phyloP scores from a whole-genome alignment of 2,113 vertebrate species.

The Muscicapa adusta region DNA sequence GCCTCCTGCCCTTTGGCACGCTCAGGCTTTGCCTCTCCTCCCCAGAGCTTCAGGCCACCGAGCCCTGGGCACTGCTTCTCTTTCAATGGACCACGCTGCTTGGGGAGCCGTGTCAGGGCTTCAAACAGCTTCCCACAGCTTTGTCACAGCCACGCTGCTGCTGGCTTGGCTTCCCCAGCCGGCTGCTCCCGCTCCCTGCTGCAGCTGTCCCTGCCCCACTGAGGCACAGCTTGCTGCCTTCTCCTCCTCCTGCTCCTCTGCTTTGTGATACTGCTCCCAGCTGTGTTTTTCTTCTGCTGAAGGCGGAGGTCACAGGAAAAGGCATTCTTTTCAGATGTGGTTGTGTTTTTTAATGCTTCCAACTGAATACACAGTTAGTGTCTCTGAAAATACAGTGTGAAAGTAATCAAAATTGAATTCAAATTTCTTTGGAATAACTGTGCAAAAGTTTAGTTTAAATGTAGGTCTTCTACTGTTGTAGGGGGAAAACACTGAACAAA shows the following conservation, averaged over 20 bases:
- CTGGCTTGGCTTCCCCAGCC: slow-evolving; percentile 30
- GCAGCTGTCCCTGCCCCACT: slow-evolving; percentile 39
- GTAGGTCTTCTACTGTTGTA: not conserved
- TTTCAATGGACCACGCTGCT: not conserved
- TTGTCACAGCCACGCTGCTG: not conserved
- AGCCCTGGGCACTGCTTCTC: not conserved
- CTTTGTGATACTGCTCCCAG: slow-evolving; percentile 57
- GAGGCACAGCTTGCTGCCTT: slow-evolving; percentile 51
- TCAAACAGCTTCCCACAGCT: slow-evolving; percentile 46
- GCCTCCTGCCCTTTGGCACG: not conserved
- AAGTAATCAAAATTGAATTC: not conserved
- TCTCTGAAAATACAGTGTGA: not conserved
- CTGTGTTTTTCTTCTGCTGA: slow-evolving; percentile 59
- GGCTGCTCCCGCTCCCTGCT: slow-evolving; percentile 19
- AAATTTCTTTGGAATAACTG: not conserved
- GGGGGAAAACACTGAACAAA: not conserved
- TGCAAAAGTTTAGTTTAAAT: not conserved
- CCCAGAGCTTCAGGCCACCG: not conserved
- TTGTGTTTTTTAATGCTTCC: slow-evolving; percentile 17
- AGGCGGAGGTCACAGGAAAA: slow-evolving; percentile 42
- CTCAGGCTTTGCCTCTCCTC: not conserved
- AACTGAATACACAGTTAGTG: not conserved
- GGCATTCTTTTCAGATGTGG: not conserved
- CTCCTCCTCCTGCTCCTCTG: slow-evolving; percentile 1
- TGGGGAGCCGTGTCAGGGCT: not conserved